Percentiles rank a stretch among this genome's conserved stretches.
These are phyloP conservation scores for Dromas ardeola DNA, from an alignment of 2,113 vertebrate genomes.

Conservation along the genomic window DNA sequence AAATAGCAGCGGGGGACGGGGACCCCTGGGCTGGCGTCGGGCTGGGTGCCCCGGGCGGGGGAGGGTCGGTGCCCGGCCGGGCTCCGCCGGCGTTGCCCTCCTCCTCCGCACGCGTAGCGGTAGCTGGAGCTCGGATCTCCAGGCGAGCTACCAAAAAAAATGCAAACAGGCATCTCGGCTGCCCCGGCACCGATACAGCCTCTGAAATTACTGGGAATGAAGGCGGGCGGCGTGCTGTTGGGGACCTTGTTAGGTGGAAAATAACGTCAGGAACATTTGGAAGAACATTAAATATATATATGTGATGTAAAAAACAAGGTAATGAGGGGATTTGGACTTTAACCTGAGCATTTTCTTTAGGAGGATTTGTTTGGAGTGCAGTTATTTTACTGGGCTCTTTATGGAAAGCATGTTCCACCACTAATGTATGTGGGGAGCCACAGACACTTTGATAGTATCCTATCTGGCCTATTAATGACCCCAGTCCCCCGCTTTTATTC, in stretches of 20 bases:
- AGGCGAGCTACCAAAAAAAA: background rate
- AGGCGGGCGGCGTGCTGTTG: fast-evolving
- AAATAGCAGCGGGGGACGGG: background rate
- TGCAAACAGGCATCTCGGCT: background rate
- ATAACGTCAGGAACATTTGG: background rate
- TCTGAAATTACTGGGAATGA: background rate
- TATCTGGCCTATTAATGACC: background rate
- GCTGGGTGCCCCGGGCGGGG: background rate
- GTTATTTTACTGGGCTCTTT: background rate
- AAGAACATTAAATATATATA: background rate
- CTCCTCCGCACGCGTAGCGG: fast-evolving
- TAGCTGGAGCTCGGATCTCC: background rate
- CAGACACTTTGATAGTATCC: background rate
- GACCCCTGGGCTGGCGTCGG: background rate
- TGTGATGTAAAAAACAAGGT: background rate
- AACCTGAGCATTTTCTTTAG: background rate
- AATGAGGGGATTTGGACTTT: background rate
- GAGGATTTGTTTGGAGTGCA: background rate
- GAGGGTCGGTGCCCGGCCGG: background rate
- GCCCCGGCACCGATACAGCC: background rate
- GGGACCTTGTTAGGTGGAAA: background rate
- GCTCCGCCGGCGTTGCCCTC: background rate
- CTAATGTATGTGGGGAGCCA: background rate
- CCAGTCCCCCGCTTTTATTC: background rate
- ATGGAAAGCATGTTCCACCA: background rate